phyloP scores from a whole-genome alignment of 1,140 invertebrate genomes.

The Cyclargus thomasi region DNA sequence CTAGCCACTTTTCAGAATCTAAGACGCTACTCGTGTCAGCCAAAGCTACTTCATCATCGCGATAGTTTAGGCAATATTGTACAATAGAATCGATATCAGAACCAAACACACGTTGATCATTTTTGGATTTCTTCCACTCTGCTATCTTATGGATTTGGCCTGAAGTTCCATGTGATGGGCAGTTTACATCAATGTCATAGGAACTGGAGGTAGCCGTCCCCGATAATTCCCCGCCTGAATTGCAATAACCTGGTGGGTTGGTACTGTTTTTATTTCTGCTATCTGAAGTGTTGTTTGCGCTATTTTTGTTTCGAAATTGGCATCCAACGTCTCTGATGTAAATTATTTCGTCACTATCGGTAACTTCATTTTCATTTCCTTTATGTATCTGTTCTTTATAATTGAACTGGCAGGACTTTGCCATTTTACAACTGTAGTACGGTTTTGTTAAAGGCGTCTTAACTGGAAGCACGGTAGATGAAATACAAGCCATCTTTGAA shows the following conservation, averaged over 20 bases:
- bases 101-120: not conserved
- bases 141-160: slow-evolving; percentile 22
- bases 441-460: slow-evolving; percentile 27
- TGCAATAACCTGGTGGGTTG: slow-evolving; percentile 44
- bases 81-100: slow-evolving; percentile 26
- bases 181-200: slow-evolving; percentile 39
- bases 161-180: slow-evolving; percentile 35
- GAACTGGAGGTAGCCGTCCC: slow-evolving; percentile 35
- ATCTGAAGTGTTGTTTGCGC: slow-evolving; percentile 2
- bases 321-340: slow-evolving; percentile 65
- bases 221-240: slow-evolving; percentile 34
- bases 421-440: slow-evolving; percentile 32
- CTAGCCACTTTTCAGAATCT: not conserved
- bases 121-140: slow-evolving; percentile 14
- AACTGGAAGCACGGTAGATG: slow-evolving; percentile 36
- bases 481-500: slow-evolving; percentile 30
- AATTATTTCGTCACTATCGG: slow-evolving; percentile 41
- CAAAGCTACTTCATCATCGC: not conserved
- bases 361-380: slow-evolving; percentile 20
- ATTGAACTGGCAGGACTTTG: slow-evolving; percentile 56
- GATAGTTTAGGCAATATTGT: slow-evolving; percentile 21
- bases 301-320: slow-evolving; percentile 50
- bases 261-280: slow-evolving; percentile 32
- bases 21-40: slow-evolving; percentile 7
- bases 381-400: slow-evolving; percentile 28